phyloP scores from a whole-genome alignment of 2,113 vertebrate species.

The Anthoscopus minutus region DNA sequence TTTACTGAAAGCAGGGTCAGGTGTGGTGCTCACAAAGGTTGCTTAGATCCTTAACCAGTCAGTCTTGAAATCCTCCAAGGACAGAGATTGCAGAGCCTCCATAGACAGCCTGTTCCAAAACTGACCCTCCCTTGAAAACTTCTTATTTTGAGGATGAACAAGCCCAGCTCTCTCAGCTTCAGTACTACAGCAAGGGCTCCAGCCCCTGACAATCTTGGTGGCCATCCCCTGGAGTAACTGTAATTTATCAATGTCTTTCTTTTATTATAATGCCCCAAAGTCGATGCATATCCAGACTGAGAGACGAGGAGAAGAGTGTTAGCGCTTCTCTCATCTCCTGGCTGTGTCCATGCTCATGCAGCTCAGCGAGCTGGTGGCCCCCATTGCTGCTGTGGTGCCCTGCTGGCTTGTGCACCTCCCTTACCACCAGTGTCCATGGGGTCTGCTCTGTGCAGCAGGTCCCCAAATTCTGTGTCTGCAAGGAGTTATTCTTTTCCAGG shows the following conservation, averaged over 20 bases:
- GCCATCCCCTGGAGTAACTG: background rate
- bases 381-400: background rate
- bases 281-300: background rate
- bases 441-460: background rate
- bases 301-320: background rate
- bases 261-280: background rate
- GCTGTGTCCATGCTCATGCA: background rate
- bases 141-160: background rate
- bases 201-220: background rate
- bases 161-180: background rate
- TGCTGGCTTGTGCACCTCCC: background rate
- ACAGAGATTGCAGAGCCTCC: background rate
- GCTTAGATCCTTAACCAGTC: background rate
- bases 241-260: background rate
- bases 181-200: background rate
- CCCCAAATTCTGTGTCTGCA: background rate
- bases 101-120: background rate
- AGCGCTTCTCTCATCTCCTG: background rate
- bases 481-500: background rate
- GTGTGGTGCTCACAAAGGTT: background rate
- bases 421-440: background rate
- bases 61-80: background rate
- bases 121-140: background rate
- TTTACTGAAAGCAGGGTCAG: background rate
- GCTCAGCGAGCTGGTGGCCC: background rate